Percentiles rank a stretch among this genome's conserved stretches.
Evolutionary conservation across 64 coral and sea anemone species (phyloP).

Genomic region (Orbicella faveolata): DNA sequence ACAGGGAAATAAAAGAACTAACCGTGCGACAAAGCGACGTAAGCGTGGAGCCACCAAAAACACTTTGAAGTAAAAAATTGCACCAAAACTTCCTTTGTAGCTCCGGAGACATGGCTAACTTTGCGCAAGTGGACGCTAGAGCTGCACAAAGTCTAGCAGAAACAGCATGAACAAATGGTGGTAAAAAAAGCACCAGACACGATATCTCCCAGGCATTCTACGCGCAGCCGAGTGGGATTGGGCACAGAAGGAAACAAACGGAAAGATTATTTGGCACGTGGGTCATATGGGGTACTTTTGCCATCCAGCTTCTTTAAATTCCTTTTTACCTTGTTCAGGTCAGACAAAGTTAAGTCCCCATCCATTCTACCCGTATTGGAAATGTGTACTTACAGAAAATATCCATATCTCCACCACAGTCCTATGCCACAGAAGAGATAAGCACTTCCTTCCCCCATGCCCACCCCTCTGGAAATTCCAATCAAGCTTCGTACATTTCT

Average conservation of each 20-base stretch:
- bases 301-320: too few species aligned
- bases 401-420: too few species aligned
- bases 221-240: background rate
- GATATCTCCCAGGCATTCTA: constrained; percentile 15
- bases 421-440: too few species aligned
- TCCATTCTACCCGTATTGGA: too few species aligned
- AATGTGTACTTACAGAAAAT: too few species aligned
- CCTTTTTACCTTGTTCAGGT: too few species aligned
- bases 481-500: too few species aligned
- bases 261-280: too few species aligned
- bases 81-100: constrained; percentile 47
- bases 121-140: constrained; percentile 74
- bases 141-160: constrained; percentile 79
- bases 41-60: background rate
- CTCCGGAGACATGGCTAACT: constrained; percentile 78
- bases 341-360: too few species aligned
- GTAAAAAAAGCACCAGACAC: background rate
- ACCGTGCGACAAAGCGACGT: constrained; percentile 48
- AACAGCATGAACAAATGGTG: constrained; percentile 54
- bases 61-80: constrained; percentile 1
- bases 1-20: background rate
- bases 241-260: background rate
- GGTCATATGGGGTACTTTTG: too few species aligned
- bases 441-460: too few species aligned
- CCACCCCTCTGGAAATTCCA: too few species aligned